phyloP scores from a whole-genome alignment of 2,113 vertebrate genomes.

The Carassius carassius region DNA sequence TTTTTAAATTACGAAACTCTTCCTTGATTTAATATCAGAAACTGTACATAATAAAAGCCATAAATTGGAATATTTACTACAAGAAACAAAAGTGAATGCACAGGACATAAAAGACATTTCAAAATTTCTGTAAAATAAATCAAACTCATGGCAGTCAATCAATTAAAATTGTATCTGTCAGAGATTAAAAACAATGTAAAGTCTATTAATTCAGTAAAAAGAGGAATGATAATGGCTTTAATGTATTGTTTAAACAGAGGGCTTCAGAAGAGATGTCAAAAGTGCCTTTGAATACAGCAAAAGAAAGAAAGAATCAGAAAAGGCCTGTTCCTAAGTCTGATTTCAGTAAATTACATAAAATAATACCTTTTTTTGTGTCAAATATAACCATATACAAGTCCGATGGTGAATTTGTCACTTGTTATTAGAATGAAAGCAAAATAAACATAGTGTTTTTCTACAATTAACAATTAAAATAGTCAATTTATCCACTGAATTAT shows the following conservation, averaged over 20 bases:
- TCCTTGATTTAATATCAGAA: background rate
- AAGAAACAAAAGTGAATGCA: background rate
- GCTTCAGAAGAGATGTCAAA: background rate
- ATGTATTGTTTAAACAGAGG: no score
- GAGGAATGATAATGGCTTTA: background rate
- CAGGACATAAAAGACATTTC: background rate
- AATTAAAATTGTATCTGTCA: background rate
- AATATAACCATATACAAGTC: background rate
- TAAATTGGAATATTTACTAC: background rate
- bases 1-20: background rate
- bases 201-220: background rate
- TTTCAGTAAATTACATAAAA: background rate
- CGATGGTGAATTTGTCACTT: background rate
- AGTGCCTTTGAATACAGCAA: background rate
- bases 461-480: background rate
- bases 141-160: background rate
- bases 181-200: background rate
- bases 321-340: background rate
- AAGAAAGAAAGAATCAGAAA: no score
- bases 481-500: background rate
- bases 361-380: background rate
- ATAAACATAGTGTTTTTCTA: background rate
- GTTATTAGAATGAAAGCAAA: background rate
- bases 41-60: background rate
- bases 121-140: background rate